Conservation (phyloP, 2,797 vertebrate species). For the Naso thynnoides region DNA sequence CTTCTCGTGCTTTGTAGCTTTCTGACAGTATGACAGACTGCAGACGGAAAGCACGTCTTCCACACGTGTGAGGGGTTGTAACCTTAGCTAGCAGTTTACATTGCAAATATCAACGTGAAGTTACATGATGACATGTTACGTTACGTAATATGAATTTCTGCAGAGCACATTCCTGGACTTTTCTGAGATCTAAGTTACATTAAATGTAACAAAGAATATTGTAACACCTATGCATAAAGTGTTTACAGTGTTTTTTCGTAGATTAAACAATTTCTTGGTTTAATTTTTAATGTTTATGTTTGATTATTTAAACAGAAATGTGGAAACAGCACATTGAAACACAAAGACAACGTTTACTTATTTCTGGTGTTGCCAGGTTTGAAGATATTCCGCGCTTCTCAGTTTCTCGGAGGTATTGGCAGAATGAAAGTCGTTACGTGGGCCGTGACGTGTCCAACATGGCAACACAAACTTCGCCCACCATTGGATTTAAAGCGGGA, state of each 20-base stretch:
- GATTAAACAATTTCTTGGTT: fast-evolving
- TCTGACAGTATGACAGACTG: not conserved
- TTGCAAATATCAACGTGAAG: constrained; percentile 32
- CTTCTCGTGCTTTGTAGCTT: not conserved
- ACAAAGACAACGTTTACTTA: constrained; percentile 11
- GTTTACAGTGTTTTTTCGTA: fast-evolving
- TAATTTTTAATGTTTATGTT: not conserved
- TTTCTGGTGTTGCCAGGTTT: constrained; percentile 60
- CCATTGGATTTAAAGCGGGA: constrained; percentile 75
- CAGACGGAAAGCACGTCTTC: fast-evolving
- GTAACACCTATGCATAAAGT: fast-evolving
- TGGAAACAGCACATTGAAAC: constrained; percentile 74
- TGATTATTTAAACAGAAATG: not conserved
- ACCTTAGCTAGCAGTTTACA: constrained; percentile 20
- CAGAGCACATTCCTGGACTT: constrained; percentile 68
- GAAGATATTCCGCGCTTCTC: not conserved
- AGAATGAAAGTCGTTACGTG: fast-evolving
- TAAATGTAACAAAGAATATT: fast-evolving
- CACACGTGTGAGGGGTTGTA: constrained; percentile 27
- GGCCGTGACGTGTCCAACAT: constrained; percentile 32
- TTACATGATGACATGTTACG: constrained; percentile 30
- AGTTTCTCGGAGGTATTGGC: not conserved
- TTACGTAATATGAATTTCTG: constrained; percentile 31
- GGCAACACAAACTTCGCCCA: constrained; percentile 47
- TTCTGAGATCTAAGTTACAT: fast-evolving